These are phyloP conservation scores for Microchirus variegatus DNA, from an alignment of 2,797 vertebrate species.

Conservation along the genomic window DNA sequence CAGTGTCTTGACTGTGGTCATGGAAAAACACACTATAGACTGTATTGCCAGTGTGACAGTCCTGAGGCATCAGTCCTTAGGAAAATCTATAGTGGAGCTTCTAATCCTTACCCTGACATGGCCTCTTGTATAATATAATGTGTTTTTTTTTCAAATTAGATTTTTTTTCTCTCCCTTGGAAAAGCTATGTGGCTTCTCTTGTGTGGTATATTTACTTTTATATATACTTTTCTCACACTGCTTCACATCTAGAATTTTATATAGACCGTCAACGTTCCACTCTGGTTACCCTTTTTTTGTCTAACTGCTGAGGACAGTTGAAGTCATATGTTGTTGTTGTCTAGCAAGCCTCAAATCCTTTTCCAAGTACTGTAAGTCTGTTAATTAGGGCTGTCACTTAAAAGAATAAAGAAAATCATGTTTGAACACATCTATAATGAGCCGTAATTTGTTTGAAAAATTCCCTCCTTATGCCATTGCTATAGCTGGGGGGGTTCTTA, in stretches of 20 bases:
- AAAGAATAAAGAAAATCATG: too few relatives aligned
- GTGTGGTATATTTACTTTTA: conserved; percentile 35
- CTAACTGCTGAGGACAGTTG: too few relatives aligned
- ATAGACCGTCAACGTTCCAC: not conserved
- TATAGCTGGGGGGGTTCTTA: too few relatives aligned
- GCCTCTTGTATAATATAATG: conserved; percentile 39
- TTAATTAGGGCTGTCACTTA: too few relatives aligned
- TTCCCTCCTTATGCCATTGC: too few relatives aligned
- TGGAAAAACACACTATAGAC: conserved; percentile 24
- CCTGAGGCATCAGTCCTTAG: conserved; percentile 8
- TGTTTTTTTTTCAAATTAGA: conserved; percentile 46
- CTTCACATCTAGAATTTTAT: conserved; percentile 8
- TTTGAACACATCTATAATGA: too few relatives aligned
- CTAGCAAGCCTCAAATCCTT: too few relatives aligned
- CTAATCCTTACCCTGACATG: conserved; percentile 16
- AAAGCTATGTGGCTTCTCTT: conserved; percentile 44
- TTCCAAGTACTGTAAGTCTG: too few relatives aligned
- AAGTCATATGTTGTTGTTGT: too few relatives aligned
- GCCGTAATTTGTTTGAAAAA: too few relatives aligned
- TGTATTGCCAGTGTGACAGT: conserved; percentile 11
- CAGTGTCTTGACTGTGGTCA: conserved; percentile 33
- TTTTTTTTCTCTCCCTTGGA: conserved; percentile 36
- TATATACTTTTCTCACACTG: conserved; percentile 19
- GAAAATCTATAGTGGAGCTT: conserved; percentile 15
- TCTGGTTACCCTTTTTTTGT: conserved; percentile 11